These are phyloP conservation scores for Dunckerocampus dactyliophorus DNA, from an alignment of 2,113 vertebrate species.

Conservation along the genomic window DNA sequence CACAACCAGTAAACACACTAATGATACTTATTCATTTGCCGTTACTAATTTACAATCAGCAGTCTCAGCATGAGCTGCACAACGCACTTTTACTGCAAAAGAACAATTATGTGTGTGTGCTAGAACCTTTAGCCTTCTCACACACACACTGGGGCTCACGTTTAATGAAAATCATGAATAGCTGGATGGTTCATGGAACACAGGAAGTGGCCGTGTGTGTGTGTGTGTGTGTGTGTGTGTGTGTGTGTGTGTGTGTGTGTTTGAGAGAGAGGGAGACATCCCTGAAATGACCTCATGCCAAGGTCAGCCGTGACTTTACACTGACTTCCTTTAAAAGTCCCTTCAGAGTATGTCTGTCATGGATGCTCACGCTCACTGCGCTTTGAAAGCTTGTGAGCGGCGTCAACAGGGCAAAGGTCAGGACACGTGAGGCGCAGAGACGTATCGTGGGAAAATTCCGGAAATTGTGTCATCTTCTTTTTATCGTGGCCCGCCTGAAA, in stretches of 20 bases:
- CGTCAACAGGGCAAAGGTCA: not conserved
- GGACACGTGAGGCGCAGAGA: conserved; percentile 1
- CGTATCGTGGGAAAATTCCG: not conserved
- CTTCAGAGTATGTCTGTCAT: conserved; percentile 28
- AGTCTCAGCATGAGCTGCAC: too few species aligned
- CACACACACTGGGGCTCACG: conserved; percentile 20
- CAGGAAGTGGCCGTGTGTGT: conserved; percentile 37
- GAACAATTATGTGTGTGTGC: not conserved
- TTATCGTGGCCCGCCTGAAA: not conserved
- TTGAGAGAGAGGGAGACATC: not conserved
- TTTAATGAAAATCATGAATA: conserved; percentile 9
- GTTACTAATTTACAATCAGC: too few species aligned
- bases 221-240: not conserved
- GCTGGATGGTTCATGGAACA: conserved; percentile 20
- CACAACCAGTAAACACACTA: not conserved
- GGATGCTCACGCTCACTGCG: conserved; percentile 34
- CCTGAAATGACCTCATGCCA: conserved; percentile 23
- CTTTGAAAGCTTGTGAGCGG: conserved; percentile 15
- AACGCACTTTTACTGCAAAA: too few species aligned
- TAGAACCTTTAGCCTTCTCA: conserved; percentile 29
- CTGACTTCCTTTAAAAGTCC: conserved; percentile 49
- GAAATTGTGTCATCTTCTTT: not conserved
- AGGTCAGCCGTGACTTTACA: conserved; percentile 21
- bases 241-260: conserved; percentile 5
- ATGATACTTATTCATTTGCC: not conserved